Evolutionary conservation across 64 coral and sea anemone species (phyloP).

Genomic region (Dendronephthya gigantea): DNA sequence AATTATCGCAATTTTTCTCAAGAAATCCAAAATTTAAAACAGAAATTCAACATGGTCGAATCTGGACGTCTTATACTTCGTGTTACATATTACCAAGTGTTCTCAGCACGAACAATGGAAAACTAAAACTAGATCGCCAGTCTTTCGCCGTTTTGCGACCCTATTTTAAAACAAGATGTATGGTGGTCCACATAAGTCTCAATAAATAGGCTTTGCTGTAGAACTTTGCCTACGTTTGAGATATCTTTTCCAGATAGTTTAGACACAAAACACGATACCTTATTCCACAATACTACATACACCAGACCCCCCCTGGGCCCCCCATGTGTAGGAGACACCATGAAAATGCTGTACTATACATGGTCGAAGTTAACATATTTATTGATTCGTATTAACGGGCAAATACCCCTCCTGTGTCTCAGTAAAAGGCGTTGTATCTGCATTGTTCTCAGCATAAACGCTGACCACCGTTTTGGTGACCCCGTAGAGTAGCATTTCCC

Average conservation of each 20-base stretch:
- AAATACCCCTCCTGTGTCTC: conserved; percentile 1
- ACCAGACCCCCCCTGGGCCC: no score
- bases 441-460: background rate
- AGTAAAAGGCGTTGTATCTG: background rate
- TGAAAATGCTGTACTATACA: background rate
- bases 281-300: no score
- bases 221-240: no score
- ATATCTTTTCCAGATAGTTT: no score
- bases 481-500: background rate
- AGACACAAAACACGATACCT: no score
- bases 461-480: background rate
- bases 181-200: no score
- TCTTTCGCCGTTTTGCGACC: no score
- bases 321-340: background rate
- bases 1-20: background rate
- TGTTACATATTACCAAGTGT: background rate
- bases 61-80: background rate
- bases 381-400: background rate
- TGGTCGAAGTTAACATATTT: background rate
- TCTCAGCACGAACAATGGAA: no score
- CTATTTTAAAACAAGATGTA: background rate
- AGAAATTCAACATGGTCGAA: background rate
- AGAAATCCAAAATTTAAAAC: background rate
- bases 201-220: no score
- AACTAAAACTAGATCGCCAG: no score